A percentile compares a stretch with the other conserved stretches of the same genome.
These are phyloP conservation scores for Eupsilia transversa DNA, from an alignment of 2,888 invertebrate genomes.

Conservation along the genomic window DNA sequence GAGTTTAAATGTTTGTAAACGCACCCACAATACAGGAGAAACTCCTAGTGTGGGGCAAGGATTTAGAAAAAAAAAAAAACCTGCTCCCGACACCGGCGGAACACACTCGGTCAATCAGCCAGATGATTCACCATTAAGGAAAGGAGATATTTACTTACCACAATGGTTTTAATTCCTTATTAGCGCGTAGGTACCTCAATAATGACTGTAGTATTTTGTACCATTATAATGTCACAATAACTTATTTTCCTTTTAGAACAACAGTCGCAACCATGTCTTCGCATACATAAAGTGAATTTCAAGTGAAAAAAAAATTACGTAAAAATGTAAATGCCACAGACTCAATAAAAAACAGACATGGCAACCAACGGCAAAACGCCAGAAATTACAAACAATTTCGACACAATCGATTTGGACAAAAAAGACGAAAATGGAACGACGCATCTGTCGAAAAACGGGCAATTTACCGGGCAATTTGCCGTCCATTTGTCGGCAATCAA, in stretches of 20 bases:
- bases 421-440: conserved; percentile 48
- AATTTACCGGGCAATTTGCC: conserved; percentile 42
- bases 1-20: no score
- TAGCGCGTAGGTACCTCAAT: neutral
- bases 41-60: no score
- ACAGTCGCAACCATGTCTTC: neutral
- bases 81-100: no score
- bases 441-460: conserved; percentile 37
- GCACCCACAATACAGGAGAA: no score
- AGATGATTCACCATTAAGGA: no score
- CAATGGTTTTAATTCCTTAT: neutral
- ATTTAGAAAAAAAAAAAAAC: no score
- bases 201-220: neutral
- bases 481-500: conserved; percentile 29
- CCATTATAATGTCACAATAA: conserved; percentile 9
- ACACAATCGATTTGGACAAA: conserved; percentile 55
- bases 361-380: conserved; percentile 56
- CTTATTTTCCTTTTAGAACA: conserved; percentile 21
- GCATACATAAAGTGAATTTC: conserved; percentile 3
- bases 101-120: no score
- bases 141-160: no score
- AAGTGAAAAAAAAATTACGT: conserved; percentile 23
- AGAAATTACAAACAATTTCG: conserved; percentile 62
- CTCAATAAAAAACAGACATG: conserved; percentile 53
- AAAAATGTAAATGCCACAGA: conserved; percentile 51